A percentile compares a stretch with the other conserved stretches of the same genome.
These are phyloP conservation scores for Stomorhina lunata DNA, from an alignment of 2,888 invertebrate species.

Conservation along the genomic window DNA sequence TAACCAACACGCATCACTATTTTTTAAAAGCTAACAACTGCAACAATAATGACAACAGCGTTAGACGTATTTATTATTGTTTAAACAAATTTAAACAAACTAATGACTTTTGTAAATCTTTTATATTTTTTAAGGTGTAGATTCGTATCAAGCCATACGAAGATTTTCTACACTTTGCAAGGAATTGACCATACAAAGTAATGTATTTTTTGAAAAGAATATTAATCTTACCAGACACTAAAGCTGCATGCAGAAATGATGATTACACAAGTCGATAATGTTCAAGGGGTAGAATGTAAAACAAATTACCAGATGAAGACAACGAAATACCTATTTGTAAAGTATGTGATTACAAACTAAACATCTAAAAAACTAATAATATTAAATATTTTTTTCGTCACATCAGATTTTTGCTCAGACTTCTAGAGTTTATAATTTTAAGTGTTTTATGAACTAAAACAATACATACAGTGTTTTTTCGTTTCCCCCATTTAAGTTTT, in stretches of 20 bases:
- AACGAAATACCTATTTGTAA: conserved; percentile 57
- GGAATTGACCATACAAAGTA: conserved; percentile 77
- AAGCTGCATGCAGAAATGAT: conserved; percentile 7
- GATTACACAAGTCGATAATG: neutral
- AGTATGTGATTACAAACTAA: conserved; percentile 52
- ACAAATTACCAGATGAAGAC: conserved; percentile 23
- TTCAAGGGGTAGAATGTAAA: neutral
- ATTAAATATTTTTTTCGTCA: neutral
- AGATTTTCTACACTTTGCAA: conserved; percentile 79
- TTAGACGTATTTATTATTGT: neutral
- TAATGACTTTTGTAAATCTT: too few species aligned
- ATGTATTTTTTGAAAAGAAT: conserved; percentile 78
- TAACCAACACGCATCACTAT: neutral
- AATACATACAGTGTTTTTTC: too few species aligned
- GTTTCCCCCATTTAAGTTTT: too few species aligned
- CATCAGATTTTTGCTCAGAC: neutral
- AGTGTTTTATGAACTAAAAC: too few species aligned
- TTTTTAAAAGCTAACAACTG: conserved; percentile 3
- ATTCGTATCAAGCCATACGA: conserved; percentile 75
- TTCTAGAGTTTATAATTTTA: too few species aligned
- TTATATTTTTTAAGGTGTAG: conserved; percentile 55
- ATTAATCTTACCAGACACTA: conserved; percentile 75
- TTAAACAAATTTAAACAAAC: neutral
- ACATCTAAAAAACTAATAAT: neutral
- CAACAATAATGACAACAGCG: neutral